phyloP scores from a whole-genome alignment of 2,113 vertebrate species.

The Perognathus longimembris region DNA sequence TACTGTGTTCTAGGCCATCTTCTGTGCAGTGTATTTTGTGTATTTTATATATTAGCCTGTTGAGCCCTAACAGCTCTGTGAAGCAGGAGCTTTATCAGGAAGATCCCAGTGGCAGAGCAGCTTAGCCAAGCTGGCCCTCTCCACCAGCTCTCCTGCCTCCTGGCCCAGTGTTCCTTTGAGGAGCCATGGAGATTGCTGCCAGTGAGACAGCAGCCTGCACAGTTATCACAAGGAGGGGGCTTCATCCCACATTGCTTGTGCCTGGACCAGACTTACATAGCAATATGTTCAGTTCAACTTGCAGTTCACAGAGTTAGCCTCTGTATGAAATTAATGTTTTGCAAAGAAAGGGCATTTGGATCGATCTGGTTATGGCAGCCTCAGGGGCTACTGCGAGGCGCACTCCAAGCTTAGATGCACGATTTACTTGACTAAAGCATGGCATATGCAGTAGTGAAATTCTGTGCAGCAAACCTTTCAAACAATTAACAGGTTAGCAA shows the following conservation, averaged over 20 bases:
- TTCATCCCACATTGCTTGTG: neutral
- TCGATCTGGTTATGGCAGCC: neutral
- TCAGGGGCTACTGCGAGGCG: neutral
- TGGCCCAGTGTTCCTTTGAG: neutral
- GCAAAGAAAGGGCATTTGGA: neutral
- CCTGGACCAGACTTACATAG: neutral
- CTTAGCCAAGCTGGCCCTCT: too few species aligned
- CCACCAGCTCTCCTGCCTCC: neutral
- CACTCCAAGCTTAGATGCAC: neutral
- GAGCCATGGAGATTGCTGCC: neutral
- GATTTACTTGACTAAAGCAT: too few species aligned
- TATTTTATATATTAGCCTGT: too few species aligned
- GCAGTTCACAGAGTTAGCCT: neutral
- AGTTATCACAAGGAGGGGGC: neutral
- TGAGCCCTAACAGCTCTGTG: neutral
- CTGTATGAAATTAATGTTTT: neutral
- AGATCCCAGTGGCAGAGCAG: neutral
- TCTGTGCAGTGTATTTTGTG: neutral
- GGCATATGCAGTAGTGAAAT: too few species aligned
- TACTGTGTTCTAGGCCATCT: accelerated
- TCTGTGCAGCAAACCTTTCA: too few species aligned
- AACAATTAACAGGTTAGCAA: too few species aligned
- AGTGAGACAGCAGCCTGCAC: accelerated
- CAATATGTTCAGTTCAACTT: neutral
- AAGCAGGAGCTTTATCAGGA: neutral